A percentile compares a stretch with the other conserved stretches of the same genome.
These are phyloP conservation scores for Sebastes kiyomatsui DNA, from an alignment of 2,797 vertebrate genomes.

Conservation along the genomic window DNA sequence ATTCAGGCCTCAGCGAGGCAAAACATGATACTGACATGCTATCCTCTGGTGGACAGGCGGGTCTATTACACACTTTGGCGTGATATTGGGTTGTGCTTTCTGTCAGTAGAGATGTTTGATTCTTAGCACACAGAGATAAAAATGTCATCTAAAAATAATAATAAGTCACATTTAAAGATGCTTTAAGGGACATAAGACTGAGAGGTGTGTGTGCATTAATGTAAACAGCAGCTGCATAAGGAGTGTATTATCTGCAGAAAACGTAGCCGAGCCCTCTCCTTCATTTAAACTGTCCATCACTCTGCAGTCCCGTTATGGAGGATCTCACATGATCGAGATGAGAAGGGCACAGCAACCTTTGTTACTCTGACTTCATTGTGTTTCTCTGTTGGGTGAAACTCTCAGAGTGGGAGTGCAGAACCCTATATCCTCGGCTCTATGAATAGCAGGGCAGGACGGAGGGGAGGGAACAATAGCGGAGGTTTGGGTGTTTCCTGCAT, in stretches of 20 bases:
- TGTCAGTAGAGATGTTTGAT: neutral
- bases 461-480: conserved; percentile 70
- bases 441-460: conserved; percentile 68
- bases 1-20: too few relatives aligned
- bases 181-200: neutral
- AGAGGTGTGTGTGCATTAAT: neutral
- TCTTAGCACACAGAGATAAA: neutral
- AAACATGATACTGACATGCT: too few relatives aligned
- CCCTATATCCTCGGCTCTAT: conserved; percentile 68
- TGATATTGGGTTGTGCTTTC: neutral
- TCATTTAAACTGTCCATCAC: conserved; percentile 51
- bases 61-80: too few relatives aligned
- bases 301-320: conserved; percentile 25
- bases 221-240: conserved; percentile 3
- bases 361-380: conserved; percentile 75
- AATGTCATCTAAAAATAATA: neutral
- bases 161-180: neutral
- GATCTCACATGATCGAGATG: conserved; percentile 65
- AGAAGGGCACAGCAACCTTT: conserved; percentile 68
- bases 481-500: conserved; percentile 80
- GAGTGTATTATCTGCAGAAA: conserved; percentile 30
- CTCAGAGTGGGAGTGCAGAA: conserved; percentile 67
- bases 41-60: too few relatives aligned
- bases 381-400: conserved; percentile 67
- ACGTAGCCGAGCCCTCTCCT: conserved; percentile 19